Base-by-base conservation (phyloP, 1,140 invertebrate genomes). In the Schlechtendalia chinensis region DNA sequence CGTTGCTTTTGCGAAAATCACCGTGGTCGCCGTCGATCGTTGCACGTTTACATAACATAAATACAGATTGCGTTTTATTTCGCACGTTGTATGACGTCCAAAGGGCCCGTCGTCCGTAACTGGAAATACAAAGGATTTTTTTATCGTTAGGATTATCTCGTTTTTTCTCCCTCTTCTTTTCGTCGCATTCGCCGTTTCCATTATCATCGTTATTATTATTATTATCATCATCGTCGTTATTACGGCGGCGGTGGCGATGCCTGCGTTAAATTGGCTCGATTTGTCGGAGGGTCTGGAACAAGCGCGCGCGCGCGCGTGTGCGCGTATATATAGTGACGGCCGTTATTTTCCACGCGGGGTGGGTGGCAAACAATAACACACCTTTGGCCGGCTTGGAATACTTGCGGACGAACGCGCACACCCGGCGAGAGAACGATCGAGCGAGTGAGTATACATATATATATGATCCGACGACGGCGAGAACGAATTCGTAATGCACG, bases 221-320 rank as follows among this genome's bases (percentile, higher is more conserved):
- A 45, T 45, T 45, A 45, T 45, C 10, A 45, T 45, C 10, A 45
- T 45, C 10, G 10, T 39, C 22, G n/a, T 69, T 27, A 50, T n/a
- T 16, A 39, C n/a, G n/a, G 45, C 32, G n/a, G 14, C 14, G 24
- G 56, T n/a, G 14, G 54, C 22, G n/a, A 77, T 56, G 74, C 32
- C 54, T 77, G 54, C 53, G 56, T 58, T 24, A 45, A 77, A 77
- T 77, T 61, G 56, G 32, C 32, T 45, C 74, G 45, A 77, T 77
- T 77, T 77, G n/a, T 77, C 32, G 14, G 2, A 77, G 53, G 74
- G 32, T 47, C 71, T 74, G 19, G 19, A 39, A 39, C n/a, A n/a
- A n/a, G n/a, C 19, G 32, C 16, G 11, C 14, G 12, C 14, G 1
- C 47, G 16, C 53, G 53, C 53, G 53, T 54, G 19, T n/a, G 16